These are phyloP conservation scores for Coccyzus lansbergi DNA, from an alignment of 2,797 vertebrate genomes.

Conservation along the genomic window DNA sequence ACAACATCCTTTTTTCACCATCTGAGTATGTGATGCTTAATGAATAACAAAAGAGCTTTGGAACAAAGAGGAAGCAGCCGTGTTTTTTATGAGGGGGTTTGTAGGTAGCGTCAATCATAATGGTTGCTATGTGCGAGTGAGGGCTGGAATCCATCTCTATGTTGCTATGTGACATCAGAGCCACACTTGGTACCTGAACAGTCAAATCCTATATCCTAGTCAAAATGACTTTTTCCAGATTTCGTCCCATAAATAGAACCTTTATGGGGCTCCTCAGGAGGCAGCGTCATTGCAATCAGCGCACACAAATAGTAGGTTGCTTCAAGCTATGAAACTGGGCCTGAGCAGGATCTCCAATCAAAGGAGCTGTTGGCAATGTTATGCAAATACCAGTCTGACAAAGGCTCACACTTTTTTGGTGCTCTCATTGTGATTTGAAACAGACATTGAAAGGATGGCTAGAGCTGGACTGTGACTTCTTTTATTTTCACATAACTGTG, in stretches of 20 bases:
- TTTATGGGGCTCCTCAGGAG: background rate
- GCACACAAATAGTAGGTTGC: background rate
- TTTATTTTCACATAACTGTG: background rate
- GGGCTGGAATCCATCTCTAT: background rate
- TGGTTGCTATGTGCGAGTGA: background rate
- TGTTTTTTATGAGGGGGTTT: background rate
- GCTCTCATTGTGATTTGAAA: background rate
- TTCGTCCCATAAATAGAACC: background rate
- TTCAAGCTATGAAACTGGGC: background rate
- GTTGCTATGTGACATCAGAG: background rate
- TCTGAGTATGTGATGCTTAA: background rate
- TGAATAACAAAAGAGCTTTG: background rate
- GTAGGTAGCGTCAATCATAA: background rate
- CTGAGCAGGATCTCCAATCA: background rate
- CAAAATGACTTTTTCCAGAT: background rate
- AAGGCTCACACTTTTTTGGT: background rate
- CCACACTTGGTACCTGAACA: background rate
- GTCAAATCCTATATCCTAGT: background rate
- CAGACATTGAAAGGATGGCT: background rate
- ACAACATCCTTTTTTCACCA: background rate
- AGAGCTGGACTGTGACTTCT: background rate
- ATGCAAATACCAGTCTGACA: conserved; percentile 4
- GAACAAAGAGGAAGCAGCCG: background rate
- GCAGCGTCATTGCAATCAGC: background rate
- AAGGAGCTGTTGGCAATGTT: background rate